phyloP scores from a whole-genome alignment of 23 tunicate species.

The Botrylloides violaceus region DNA sequence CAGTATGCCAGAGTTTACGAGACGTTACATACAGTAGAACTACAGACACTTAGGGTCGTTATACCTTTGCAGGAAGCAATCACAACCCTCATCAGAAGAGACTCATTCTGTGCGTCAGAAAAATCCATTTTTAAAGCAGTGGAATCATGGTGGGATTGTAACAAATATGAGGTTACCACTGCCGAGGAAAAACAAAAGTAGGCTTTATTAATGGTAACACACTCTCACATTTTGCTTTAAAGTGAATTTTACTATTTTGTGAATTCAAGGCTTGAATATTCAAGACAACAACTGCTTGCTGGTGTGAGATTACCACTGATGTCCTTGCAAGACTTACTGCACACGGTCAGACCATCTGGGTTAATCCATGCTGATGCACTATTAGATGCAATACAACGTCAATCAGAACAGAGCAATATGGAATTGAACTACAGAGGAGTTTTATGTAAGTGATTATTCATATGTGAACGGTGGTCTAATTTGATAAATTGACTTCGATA shows the following conservation, averaged over 20 bases:
- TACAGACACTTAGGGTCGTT: too few species aligned
- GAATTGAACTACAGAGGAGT: conserved; percentile 63
- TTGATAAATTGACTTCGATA: too few species aligned
- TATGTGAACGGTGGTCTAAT: too few species aligned
- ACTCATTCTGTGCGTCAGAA: conserved; percentile 96
- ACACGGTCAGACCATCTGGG: conserved; percentile 80
- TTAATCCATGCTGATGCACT: conserved; percentile 61
- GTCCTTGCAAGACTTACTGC: conserved; percentile 58
- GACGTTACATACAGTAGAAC: too few species aligned
- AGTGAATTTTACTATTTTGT: too few species aligned
- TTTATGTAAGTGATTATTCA: conserved; percentile 26
- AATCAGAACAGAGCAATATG: conserved; percentile 54
- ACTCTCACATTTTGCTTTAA: too few species aligned
- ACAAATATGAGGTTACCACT: conserved; percentile 13
- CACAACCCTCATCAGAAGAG: conserved; percentile 50
- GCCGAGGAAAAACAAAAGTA: conserved; percentile 19
- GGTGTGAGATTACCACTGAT: conserved; percentile 83
- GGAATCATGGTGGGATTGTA: conserved; percentile 62
- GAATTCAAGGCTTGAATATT: neutral
- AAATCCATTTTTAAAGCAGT: conserved; percentile 80
- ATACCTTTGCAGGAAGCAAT: conserved; percentile 54
- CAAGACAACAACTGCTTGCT: conserved; percentile 42
- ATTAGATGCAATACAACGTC: conserved; percentile 78
- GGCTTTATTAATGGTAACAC: too few species aligned
- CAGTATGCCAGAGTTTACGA: too few species aligned